These are phyloP conservation scores for Caenorhabditis japonica DNA, from an alignment of 2,888 invertebrate species.

Conservation along the genomic window DNA sequence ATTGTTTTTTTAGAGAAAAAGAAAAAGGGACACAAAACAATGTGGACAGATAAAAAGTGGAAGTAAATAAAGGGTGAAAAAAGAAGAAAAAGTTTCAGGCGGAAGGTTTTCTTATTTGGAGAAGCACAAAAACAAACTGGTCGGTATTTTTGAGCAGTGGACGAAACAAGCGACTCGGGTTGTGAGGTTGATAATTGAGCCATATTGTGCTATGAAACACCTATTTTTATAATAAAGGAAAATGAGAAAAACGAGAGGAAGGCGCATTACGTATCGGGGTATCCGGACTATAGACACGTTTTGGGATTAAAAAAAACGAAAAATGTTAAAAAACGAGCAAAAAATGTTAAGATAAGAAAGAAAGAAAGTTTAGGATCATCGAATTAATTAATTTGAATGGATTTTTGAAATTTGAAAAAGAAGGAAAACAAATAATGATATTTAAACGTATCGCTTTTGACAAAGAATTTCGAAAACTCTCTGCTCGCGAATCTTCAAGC, in stretches of 20 bases:
- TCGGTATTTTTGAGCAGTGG: conserved; percentile 46
- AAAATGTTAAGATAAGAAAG: conserved; percentile 45
- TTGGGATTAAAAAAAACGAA: conserved; percentile 38
- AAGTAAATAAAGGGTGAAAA: too few relatives aligned
- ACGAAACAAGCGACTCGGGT: conserved; percentile 43
- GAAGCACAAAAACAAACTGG: conserved; percentile 46
- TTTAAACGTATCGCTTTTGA: too few relatives aligned
- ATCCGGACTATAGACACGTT: conserved; percentile 59
- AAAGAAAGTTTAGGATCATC: too few relatives aligned
- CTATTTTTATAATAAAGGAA: conserved; percentile 23
- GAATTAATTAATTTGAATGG: conserved; percentile 3
- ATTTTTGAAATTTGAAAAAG: conserved; percentile 11
- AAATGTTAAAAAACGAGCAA: conserved; percentile 13
- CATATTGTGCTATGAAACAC: conserved; percentile 42
- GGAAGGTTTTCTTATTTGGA: conserved; percentile 14
- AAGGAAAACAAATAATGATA: conserved; percentile 23
- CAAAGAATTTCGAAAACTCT: conserved; percentile 3
- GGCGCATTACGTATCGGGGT: conserved; percentile 47
- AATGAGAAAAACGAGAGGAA: conserved; percentile 29
- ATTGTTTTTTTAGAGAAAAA: conserved; percentile 23
- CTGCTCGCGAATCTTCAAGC: conserved; percentile 1
- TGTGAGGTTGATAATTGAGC: conserved; percentile 20
- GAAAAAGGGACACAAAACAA: conserved; percentile 37
- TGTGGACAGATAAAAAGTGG: conserved; percentile 21
- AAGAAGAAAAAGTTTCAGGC: neutral